phyloP scores from a whole-genome alignment of 2,888 invertebrate species.

The Nomada ferruginata region DNA sequence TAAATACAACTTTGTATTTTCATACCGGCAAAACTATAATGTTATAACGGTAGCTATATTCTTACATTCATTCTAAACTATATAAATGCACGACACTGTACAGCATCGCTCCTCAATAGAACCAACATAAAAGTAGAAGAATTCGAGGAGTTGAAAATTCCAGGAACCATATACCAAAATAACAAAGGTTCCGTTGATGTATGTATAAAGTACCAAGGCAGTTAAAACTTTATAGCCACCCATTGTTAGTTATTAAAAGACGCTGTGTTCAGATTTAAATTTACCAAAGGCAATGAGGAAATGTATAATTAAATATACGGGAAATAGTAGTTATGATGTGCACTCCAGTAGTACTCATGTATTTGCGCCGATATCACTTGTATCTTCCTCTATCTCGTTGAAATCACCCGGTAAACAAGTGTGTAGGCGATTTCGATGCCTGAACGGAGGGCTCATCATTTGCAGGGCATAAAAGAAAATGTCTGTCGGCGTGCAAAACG shows the following conservation, averaged over 20 bases:
- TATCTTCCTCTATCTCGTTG: conserved; percentile 60
- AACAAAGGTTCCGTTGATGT: too few species aligned
- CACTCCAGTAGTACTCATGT: too few species aligned
- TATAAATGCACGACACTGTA: too few species aligned
- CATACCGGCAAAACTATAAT: background rate
- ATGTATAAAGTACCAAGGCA: too few species aligned
- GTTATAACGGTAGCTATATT: background rate
- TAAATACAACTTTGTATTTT: conserved; percentile 18
- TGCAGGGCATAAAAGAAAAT: conserved; percentile 48
- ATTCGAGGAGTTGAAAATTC: too few species aligned
- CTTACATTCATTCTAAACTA: background rate
- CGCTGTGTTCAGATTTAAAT: too few species aligned
- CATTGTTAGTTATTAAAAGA: too few species aligned
- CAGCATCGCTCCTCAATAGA: background rate
- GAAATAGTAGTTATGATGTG: too few species aligned
- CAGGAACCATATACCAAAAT: too few species aligned
- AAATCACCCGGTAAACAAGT: conserved; percentile 71
- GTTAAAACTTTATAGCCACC: too few species aligned
- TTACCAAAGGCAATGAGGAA: too few species aligned
- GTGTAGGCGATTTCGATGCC: conserved; percentile 80
- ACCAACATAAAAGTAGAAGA: background rate
- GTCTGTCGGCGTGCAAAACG: conserved; percentile 8
- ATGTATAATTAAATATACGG: background rate
- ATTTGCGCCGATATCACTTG: conserved; percentile 7
- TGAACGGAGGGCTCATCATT: conserved; percentile 63